Evolutionary conservation across 2,888 invertebrate genomes (phyloP), one percentile per base, ranked within the genome.

Genomic region (Aporophyla nigra): DNA sequence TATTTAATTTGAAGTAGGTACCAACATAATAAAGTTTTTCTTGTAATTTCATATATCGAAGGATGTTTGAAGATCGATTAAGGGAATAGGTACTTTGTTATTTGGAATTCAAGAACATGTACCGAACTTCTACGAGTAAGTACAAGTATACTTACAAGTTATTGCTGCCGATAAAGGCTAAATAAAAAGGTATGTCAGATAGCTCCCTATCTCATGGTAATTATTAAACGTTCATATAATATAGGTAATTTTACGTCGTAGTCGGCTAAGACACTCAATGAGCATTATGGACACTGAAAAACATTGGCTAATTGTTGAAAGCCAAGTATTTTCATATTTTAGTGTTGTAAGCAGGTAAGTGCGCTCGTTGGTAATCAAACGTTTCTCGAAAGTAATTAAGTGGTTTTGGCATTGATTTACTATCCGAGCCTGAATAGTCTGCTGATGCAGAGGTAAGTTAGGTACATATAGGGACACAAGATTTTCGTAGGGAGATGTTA

Each of bases 61-160:
- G 33, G 33, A 49, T 77, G 77, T 71, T 77, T 58, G 33, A 43
- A 19, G 33, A 67, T 76, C 21, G 24, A 68, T 63, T 71, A 62
- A 19, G 40, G 54, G 49, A 68, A 62, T 43, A n/a, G n/a, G n/a
- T 62, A 40, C n/a, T 7, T 16, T n/a, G 0, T 43, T 27, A 65
- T 51, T 27, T 49, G 9, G 19, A 43, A 54, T n/a, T n/a, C n/a
- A n/a, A n/a, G n/a, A n/a, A n/a, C n/a, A n/a, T n/a, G n/a, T n/a
- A n/a, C n/a, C n/a, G n/a, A n/a, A n/a, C n/a, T n/a, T n/a, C n/a
- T n/a, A n/a, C n/a, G n/a, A n/a, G n/a, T n/a, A n/a, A n/a, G n/a
- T n/a, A n/a, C n/a, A n/a, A n/a, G n/a, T n/a, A n/a, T n/a, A n/a
- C n/a, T n/a, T n/a, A n/a, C n/a, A n/a, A n/a, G n/a, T n/a, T n/a